These are phyloP conservation scores for Nannospalax galili DNA, from an alignment of 2,113 vertebrate genomes.

Conservation along the genomic window DNA sequence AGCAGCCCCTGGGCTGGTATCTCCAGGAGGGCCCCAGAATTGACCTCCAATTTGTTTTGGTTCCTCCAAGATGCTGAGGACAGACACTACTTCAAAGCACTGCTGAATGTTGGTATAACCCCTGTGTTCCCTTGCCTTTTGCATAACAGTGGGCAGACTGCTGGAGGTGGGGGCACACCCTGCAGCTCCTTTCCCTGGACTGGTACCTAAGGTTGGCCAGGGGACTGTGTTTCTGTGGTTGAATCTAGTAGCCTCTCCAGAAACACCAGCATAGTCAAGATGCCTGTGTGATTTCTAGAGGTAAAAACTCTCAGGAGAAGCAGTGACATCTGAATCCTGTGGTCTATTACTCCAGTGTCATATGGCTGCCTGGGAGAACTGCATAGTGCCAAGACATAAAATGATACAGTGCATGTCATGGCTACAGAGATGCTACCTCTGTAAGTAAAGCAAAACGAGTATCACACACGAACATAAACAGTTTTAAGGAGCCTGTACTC, in stretches of 20 bases:
- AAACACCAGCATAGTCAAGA: neutral
- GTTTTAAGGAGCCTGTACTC: neutral
- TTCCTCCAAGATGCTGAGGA: conserved; percentile 31
- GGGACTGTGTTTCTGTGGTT: rapidly evolving
- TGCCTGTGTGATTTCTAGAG: neutral
- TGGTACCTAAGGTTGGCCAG: neutral
- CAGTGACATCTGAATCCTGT: too few relatives aligned
- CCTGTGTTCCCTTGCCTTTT: neutral
- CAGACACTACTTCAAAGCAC: neutral
- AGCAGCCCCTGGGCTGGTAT: neutral
- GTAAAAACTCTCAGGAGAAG: neutral
- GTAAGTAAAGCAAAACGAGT: neutral
- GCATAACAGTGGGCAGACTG: neutral
- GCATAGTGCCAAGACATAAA: neutral
- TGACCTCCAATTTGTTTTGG: conserved; percentile 62
- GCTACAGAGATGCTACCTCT: too few relatives aligned
- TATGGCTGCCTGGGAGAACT: neutral
- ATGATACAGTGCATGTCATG: neutral
- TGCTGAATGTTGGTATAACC: neutral
- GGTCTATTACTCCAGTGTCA: neutral
- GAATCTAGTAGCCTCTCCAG: neutral
- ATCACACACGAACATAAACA: neutral
- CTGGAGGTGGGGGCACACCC: too few relatives aligned
- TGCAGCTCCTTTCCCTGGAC: neutral
- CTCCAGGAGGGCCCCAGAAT: neutral